Conservation (phyloP, 2,888 invertebrate species). For the Dinocampus coccinellae region DNA sequence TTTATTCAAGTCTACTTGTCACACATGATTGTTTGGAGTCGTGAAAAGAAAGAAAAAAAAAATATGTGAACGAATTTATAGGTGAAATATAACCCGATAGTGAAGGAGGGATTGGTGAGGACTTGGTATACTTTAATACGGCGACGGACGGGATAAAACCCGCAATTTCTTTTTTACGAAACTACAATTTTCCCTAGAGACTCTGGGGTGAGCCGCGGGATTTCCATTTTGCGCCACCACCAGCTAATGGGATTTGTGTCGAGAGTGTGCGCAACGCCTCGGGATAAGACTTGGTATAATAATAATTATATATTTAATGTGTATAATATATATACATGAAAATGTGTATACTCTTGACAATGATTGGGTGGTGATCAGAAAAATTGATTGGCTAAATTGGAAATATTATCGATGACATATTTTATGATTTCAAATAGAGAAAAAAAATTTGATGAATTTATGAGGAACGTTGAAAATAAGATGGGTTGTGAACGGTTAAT, state of each 20-base stretch:
- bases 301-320: conserved; percentile 10
- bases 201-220: conserved; percentile 45
- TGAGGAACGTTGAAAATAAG: background rate
- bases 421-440: background rate
- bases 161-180: conserved; percentile 43
- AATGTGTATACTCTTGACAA: too few relatives aligned
- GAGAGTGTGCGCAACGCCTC: conserved; percentile 10
- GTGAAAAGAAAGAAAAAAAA: background rate
- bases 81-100: background rate
- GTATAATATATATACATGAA: too few relatives aligned
- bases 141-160: conserved; percentile 38
- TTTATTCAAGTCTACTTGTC: background rate
- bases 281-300: background rate
- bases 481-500: background rate
- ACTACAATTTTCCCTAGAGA: conserved; percentile 50
- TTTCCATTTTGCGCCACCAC: conserved; percentile 45
- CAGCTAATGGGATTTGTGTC: conserved; percentile 48
- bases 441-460: background rate
- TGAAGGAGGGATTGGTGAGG: background rate
- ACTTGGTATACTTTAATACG: conserved; percentile 27
- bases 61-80: background rate
- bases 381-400: too few relatives aligned
- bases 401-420: too few relatives aligned
- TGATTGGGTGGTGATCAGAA: background rate
- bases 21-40: background rate